Base-by-base conservation (phyloP, 2,888 invertebrate genomes). In the Cistogaster globosa region DNA sequence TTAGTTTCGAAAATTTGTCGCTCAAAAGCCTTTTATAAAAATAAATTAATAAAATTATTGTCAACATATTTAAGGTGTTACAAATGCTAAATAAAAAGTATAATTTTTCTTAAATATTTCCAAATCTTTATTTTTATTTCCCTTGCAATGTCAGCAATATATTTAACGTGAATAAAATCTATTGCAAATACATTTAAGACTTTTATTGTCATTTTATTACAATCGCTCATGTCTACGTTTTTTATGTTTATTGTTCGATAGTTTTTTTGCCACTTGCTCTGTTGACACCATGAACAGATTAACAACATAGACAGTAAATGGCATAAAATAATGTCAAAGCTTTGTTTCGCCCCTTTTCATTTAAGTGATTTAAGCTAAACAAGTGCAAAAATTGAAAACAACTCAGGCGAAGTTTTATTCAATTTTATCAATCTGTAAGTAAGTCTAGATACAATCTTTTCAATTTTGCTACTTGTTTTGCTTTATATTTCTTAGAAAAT, bases 391-490 rank as follows among this genome's bases (percentile, higher is more conserved):
- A 68, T 71, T 65, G 51, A 65, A 75, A 79, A 75, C 69, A 62
- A 71, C 53, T 80, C 79, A 75, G 32, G 71, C 79, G 53, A 60
- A 79, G 63, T 84, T 84, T 79, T 71, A 79, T 84, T 84, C 65
- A 75, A 79, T 79, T 79, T 79, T 71, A 26, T 9, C 58, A 83
- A 71, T 79, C 71, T 55, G 38, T 53, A 65, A 58, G 60, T 71
- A 71, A 72, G 79, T 71, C 45, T 12, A 65, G 68, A 58, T 55
- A 36, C 32, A 60, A 68, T 68, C 32, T 74, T 42, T 69, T 75
- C 32, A 58, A 58, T 57, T 22, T 20, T 11, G 26, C 26, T 36
- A 3, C n/a, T 32, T 71, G 16, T 32, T 58, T 6, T 20, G 71
- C 26, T 26, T 26, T 26, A 1, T 26, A 26, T 26, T 26, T 26